Evolutionary conservation across 2,113 vertebrate genomes (phyloP).

Genomic region (Varanus salvator): DNA sequence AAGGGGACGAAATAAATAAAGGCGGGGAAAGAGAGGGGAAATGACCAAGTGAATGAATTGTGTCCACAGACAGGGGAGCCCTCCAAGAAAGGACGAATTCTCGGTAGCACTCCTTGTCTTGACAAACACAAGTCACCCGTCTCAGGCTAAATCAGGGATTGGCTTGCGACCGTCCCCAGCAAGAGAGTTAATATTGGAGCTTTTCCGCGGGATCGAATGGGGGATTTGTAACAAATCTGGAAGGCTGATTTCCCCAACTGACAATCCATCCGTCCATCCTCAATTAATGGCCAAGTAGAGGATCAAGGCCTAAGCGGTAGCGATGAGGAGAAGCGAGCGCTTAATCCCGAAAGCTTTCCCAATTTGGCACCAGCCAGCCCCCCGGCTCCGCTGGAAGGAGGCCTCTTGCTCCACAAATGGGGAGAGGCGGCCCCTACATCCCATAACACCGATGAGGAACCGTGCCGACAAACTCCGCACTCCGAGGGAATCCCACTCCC

Average conservation of each 20-base stretch:
- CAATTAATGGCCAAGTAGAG: slow-evolving; percentile 6
- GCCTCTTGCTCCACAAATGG: background rate
- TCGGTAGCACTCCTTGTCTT: background rate
- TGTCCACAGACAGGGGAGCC: background rate
- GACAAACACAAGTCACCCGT: background rate
- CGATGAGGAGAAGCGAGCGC: background rate
- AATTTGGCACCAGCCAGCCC: background rate
- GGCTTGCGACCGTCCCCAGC: background rate
- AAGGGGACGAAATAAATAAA: too few relatives aligned
- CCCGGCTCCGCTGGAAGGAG: background rate
- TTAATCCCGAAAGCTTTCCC: background rate
- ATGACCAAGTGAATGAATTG: too few relatives aligned
- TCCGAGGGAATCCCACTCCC: too few relatives aligned
- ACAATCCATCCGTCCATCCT: background rate
- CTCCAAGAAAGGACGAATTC: background rate
- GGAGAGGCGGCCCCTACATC: accelerated
- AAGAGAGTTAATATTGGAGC: background rate
- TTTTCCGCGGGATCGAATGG: background rate
- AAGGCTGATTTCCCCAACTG: background rate
- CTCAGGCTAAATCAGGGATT: background rate
- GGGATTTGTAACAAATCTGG: background rate
- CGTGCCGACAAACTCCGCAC: background rate
- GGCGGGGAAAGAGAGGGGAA: too few relatives aligned
- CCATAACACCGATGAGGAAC: background rate
- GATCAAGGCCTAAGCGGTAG: background rate